Percentiles rank a stretch among this genome's conserved stretches.
Conservation (phyloP, 2,888 invertebrate species). For the Tipula lateralis region DNA sequence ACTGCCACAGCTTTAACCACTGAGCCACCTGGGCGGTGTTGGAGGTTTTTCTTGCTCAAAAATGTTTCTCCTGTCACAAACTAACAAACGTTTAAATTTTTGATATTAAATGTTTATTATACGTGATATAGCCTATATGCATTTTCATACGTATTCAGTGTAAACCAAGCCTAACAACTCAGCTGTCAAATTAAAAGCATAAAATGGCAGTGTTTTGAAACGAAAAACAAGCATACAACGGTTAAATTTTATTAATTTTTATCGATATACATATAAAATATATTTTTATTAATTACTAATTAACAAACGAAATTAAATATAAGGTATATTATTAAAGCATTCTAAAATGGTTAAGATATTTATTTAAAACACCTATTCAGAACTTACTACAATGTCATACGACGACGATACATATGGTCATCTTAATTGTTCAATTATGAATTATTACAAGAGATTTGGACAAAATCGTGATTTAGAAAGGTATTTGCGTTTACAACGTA, state of each 20-base stretch:
- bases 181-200: neutral
- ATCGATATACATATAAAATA: neutral
- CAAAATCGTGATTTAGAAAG: slow-evolving; percentile 62
- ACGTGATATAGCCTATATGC: neutral
- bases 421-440: slow-evolving; percentile 47
- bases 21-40: too few relatives aligned
- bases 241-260: neutral
- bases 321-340: neutral
- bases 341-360: neutral
- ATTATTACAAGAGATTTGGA: slow-evolving; percentile 66
- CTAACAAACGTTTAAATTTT: too few relatives aligned
- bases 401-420: neutral
- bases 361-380: neutral
- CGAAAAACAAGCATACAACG: neutral
- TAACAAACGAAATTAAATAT: neutral
- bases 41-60: too few relatives aligned
- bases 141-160: neutral
- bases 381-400: neutral
- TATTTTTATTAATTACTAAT: neutral
- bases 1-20: too few relatives aligned
- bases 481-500: slow-evolving; percentile 53
- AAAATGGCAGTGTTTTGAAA: neutral
- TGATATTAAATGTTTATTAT: neutral
- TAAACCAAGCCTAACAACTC: neutral
- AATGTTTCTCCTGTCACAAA: too few relatives aligned